Evolutionary conservation across 2,888 invertebrate species (phyloP).

Genomic region (Euphydryas editha): DNA sequence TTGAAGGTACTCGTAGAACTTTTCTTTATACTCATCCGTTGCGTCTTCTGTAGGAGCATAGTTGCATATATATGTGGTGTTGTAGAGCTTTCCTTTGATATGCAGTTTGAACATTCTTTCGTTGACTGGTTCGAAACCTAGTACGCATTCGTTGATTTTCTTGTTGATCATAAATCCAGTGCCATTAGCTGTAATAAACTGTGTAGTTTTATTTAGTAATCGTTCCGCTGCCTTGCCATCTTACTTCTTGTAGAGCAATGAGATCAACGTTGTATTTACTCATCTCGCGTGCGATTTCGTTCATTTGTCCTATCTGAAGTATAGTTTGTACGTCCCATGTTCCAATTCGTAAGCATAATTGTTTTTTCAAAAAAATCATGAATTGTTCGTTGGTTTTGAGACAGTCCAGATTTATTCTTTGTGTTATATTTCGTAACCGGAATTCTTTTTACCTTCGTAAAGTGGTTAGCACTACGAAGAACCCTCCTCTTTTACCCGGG

Average conservation of each 20-base stretch:
- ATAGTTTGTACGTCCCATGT: not conserved
- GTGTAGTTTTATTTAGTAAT: not conserved
- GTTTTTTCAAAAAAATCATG: not conserved
- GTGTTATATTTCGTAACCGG: no score
- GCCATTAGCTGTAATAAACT: not conserved
- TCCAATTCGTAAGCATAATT: not conserved
- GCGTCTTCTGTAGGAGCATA: not conserved
- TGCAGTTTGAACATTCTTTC: not conserved
- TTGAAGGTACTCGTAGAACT: not conserved
- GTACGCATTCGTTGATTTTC: not conserved
- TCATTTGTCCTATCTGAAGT: not conserved
- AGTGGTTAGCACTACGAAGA: no score
- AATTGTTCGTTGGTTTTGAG: no score
- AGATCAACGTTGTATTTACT: not conserved
- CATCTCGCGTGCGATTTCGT: not conserved
- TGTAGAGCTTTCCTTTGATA: not conserved
- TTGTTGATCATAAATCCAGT: not conserved
- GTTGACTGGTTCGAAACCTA: not conserved
- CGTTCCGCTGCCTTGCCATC: not conserved
- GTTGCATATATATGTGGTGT: not conserved
- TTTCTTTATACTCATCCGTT: not conserved
- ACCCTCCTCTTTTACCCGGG: no score
- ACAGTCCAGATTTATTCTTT: no score
- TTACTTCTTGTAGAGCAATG: not conserved
- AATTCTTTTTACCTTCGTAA: no score